A percentile compares a stretch with the other conserved stretches of the same genome.
Conservation (phyloP, 2,888 invertebrate species). For the Frankliniella fusca region DNA sequence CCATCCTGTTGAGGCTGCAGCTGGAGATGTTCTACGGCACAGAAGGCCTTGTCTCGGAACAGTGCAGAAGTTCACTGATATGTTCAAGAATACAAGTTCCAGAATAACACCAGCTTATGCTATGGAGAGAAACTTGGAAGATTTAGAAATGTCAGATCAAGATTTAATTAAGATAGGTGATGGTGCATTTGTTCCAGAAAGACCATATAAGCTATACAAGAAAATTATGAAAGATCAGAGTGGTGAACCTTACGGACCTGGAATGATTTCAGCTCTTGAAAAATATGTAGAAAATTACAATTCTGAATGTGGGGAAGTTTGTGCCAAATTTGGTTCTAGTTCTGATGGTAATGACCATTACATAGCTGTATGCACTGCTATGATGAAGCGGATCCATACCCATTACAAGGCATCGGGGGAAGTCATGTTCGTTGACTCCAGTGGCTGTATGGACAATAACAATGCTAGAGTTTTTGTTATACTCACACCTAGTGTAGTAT, state of each 20-base stretch:
- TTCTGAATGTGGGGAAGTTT: neutral
- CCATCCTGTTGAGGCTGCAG: too few species aligned
- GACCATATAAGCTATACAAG: constrained; percentile 29
- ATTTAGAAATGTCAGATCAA: too few species aligned
- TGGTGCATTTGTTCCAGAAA: constrained; percentile 33
- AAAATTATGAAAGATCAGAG: constrained; percentile 31
- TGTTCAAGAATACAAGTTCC: too few species aligned
- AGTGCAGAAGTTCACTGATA: too few species aligned
- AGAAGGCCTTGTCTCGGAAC: too few species aligned
- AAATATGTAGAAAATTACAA: constrained; percentile 25
- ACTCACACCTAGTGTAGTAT: constrained; percentile 25
- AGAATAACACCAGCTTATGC: too few species aligned
- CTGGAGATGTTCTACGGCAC: too few species aligned
- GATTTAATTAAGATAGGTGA: constrained; percentile 1
- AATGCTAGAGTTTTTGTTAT: constrained; percentile 32
- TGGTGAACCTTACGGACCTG: neutral
- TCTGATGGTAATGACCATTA: constrained; percentile 25
- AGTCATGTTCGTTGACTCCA: constrained; percentile 30
- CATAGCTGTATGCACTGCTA: constrained; percentile 30
- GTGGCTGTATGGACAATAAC: constrained; percentile 27
- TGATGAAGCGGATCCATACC: constrained; percentile 31
- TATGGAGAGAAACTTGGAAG: too few species aligned
- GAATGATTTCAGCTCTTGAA: constrained; percentile 25
- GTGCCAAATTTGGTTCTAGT: constrained; percentile 3
- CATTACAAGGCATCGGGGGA: constrained; percentile 29